Conservation (phyloP, 2,797 vertebrate species). For the Parambassis ranga region DNA sequence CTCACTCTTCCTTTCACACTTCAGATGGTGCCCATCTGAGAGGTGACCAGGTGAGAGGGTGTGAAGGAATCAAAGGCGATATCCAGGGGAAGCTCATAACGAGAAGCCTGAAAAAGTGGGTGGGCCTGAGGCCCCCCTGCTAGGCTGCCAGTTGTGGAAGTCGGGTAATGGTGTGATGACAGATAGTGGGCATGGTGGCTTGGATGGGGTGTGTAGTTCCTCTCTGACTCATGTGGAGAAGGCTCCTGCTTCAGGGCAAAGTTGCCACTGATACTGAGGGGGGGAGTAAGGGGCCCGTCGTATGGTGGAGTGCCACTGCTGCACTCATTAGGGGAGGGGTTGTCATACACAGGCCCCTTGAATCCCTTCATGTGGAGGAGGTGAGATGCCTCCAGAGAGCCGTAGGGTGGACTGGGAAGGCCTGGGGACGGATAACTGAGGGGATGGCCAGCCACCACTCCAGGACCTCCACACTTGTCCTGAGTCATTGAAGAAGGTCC, state of each 20-base stretch:
- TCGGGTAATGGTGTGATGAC: constrained; percentile 77
- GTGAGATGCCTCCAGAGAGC: constrained; percentile 89
- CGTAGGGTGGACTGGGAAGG: constrained; percentile 95
- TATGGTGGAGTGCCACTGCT: constrained; percentile 87
- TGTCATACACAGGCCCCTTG: constrained; percentile 85
- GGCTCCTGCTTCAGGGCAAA: constrained; percentile 94
- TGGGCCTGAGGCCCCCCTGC: constrained; percentile 83
- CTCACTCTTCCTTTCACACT: constrained; percentile 56
- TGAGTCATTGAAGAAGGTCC: constrained; percentile 82
- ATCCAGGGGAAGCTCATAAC: constrained; percentile 91
- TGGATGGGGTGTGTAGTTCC: constrained; percentile 76
- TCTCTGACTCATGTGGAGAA: constrained; percentile 88
- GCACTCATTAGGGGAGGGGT: constrained; percentile 85
- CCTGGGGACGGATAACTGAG: constrained; percentile 92
- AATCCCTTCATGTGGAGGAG: constrained; percentile 91
- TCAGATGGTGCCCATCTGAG: constrained; percentile 88
- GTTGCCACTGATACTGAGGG: constrained; percentile 93
- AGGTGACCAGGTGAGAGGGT: constrained; percentile 77
- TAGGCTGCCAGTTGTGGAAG: constrained; percentile 69
- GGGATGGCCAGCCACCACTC: constrained; percentile 73
- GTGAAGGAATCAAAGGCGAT: constrained; percentile 88
- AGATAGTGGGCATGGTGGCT: constrained; percentile 82
- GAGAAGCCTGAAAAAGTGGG: constrained; percentile 83
- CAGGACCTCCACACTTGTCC: constrained; percentile 83
- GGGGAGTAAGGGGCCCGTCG: constrained; percentile 92